Evolutionary conservation across 2,797 vertebrate genomes (phyloP).

Genomic region (Tangara arthus): DNA sequence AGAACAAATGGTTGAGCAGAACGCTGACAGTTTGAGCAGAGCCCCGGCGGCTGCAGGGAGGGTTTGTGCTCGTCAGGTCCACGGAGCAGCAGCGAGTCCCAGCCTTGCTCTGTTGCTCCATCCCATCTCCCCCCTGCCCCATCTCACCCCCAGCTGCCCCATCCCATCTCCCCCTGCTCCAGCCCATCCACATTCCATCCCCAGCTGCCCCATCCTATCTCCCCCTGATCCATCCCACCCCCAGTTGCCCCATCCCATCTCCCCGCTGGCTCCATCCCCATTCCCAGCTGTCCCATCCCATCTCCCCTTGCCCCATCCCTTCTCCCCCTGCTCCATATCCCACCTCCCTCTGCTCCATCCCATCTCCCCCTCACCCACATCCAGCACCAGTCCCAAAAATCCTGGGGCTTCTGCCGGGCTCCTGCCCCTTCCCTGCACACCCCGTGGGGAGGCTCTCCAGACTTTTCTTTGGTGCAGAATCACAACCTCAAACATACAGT

Average conservation of each 20-base stretch:
- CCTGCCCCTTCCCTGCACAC: not conserved
- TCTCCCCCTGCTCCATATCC: no score
- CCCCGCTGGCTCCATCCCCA: no score
- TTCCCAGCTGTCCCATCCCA: no score
- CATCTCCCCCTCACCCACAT: accelerated
- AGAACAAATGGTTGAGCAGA: not conserved
- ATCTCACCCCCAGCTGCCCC: no score
- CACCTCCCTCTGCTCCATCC: no score
- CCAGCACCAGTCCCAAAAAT: not conserved
- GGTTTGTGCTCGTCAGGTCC: accelerated
- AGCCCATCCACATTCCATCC: not conserved
- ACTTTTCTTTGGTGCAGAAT: not conserved
- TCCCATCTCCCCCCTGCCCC: not conserved
- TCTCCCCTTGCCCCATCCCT: no score
- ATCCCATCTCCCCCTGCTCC: not conserved
- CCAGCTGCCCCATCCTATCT: not conserved
- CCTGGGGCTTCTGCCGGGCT: accelerated
- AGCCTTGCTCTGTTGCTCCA: not conserved
- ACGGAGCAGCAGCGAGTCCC: not conserved
- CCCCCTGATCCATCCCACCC: not conserved
- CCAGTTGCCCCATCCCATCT: no score
- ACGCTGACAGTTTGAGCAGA: not conserved
- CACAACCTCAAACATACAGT: not conserved
- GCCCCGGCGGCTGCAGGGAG: accelerated
- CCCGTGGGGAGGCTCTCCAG: accelerated